phyloP scores from a whole-genome alignment of 1,140 invertebrate species.

The Drepana arcuata region DNA sequence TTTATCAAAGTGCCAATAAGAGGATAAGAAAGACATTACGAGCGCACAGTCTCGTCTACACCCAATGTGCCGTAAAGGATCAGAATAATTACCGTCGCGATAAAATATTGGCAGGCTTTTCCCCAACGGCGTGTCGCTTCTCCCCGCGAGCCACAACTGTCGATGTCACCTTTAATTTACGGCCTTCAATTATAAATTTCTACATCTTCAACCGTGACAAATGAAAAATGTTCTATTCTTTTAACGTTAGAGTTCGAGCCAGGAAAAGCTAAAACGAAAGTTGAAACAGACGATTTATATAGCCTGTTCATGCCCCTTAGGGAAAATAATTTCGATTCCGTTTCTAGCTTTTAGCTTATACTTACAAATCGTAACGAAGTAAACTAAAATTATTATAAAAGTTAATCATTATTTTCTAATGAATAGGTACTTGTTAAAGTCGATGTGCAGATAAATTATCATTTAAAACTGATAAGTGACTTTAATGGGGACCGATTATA shows the following conservation, averaged over 20 bases:
- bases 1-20: conserved; percentile 42
- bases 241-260: too few relatives aligned
- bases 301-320: too few relatives aligned
- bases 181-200: conserved; percentile 68
- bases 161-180: conserved; percentile 71
- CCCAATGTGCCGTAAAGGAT: conserved; percentile 25
- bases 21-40: conserved; percentile 29
- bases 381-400: too few relatives aligned
- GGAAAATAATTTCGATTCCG: too few relatives aligned
- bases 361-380: too few relatives aligned
- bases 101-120: conserved; percentile 59
- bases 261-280: too few relatives aligned
- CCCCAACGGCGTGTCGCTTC: conserved; percentile 21
- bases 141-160: conserved; percentile 58
- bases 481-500: conserved; percentile 34
- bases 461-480: conserved; percentile 36
- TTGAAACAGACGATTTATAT: too few relatives aligned
- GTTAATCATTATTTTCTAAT: too few relatives aligned
- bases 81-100: conserved; percentile 63
- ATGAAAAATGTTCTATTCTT: too few relatives aligned
- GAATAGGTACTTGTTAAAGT: conserved; percentile 12
- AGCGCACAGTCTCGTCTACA: conserved; percentile 42
- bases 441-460: conserved; percentile 26
- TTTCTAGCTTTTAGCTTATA: too few relatives aligned
- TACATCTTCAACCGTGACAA: conserved; percentile 41